Percentiles rank a stretch among this genome's conserved stretches.
Evolutionary conservation across 2,888 invertebrate genomes (phyloP).

Genomic region (Nematopogon swammerdamellus): DNA sequence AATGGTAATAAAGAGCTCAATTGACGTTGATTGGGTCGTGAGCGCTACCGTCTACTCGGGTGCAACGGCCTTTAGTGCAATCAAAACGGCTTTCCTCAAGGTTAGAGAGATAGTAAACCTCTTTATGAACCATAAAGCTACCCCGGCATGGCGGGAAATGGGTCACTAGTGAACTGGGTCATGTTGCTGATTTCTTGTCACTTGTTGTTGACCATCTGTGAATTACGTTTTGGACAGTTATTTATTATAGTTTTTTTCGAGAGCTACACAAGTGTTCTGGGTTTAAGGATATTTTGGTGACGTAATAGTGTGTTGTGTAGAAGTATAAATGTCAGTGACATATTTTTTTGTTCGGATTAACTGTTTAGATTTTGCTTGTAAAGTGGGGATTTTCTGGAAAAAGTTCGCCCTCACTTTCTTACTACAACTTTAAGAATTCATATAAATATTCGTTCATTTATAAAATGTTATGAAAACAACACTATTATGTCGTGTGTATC

Average conservation of each 20-base stretch:
- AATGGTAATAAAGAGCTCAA: neutral
- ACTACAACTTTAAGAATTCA: no score
- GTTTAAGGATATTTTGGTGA: no score
- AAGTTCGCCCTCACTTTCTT: no score
- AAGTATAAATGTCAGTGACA: no score
- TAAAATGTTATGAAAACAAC: no score
- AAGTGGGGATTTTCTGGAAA: no score
- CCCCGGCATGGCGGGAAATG: constrained; percentile 22
- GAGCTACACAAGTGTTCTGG: neutral
- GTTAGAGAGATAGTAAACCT: constrained; percentile 50
- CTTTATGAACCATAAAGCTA: constrained; percentile 54
- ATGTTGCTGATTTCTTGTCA: constrained; percentile 20
- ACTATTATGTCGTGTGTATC: no score
- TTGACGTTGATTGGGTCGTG: neutral
- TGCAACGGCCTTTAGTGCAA: constrained; percentile 50
- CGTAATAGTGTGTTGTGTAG: no score
- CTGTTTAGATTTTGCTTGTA: no score
- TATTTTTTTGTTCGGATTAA: no score
- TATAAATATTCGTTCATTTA: no score
- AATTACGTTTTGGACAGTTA: neutral
- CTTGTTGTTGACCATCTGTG: constrained; percentile 38
- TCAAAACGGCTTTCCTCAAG: constrained; percentile 38
- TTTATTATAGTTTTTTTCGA: neutral
- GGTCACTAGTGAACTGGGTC: constrained; percentile 41
- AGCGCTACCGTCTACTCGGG: constrained; percentile 16